These are phyloP conservation scores for Myotis yumanensis DNA, from an alignment of 2,113 vertebrate species.

Conservation along the genomic window DNA sequence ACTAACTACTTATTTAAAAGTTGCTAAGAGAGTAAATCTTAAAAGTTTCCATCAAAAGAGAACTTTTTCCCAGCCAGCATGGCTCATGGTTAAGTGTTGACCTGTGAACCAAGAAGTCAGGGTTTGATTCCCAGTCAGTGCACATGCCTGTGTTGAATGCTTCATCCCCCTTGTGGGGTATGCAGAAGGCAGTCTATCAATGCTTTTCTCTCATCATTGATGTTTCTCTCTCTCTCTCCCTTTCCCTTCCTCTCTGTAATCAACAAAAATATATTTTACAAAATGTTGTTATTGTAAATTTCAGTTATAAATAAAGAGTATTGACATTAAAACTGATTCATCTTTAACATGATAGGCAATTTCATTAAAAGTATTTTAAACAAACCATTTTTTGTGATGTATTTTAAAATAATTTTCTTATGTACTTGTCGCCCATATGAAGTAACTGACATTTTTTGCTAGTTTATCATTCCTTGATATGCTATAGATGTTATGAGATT, in stretches of 20 bases:
- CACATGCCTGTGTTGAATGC: no score
- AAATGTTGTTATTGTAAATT: background rate
- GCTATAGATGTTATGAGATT: background rate
- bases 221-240: no score
- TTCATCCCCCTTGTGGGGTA: no score
- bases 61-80: background rate
- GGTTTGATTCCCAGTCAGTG: no score
- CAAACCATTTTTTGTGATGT: background rate
- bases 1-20: background rate
- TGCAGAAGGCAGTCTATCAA: no score
- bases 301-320: background rate
- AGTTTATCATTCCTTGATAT: background rate
- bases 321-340: background rate
- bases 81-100: no score
- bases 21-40: background rate
- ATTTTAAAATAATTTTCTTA: background rate
- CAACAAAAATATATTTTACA: background rate
- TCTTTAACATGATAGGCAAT: background rate
- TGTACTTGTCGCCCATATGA: background rate
- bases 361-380: background rate
- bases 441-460: background rate
- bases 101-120: no score
- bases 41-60: background rate
- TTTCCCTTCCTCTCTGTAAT: no score
- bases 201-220: no score